Evolutionary conservation across 2,888 invertebrate species (phyloP).

Genomic region (Stegophylla sp.): DNA sequence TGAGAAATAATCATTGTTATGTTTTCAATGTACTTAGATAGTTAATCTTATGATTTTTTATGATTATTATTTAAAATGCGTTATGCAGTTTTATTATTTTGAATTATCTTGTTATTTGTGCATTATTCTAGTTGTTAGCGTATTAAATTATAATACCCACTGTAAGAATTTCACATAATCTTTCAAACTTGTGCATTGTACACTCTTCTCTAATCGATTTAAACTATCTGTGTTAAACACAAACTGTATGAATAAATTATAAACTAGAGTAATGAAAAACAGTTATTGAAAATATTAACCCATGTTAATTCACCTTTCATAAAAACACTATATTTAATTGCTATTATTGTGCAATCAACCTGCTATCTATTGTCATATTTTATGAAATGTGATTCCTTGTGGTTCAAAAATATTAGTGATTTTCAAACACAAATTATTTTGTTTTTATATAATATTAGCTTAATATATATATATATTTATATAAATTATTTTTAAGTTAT

Average conservation of each 20-base stretch:
- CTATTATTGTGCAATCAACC: neutral
- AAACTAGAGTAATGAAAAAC: neutral
- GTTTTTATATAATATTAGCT: neutral
- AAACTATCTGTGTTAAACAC: neutral
- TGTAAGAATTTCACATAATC: neutral
- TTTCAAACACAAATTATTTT: neutral
- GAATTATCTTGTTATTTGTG: neutral
- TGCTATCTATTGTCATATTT: neutral
- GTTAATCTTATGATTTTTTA: neutral
- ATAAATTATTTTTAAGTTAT: conserved; percentile 1
- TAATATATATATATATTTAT: conserved; percentile 7
- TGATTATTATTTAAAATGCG: neutral
- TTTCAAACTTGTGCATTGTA: neutral
- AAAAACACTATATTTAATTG: neutral
- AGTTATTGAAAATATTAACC: neutral
- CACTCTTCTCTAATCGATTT: neutral
- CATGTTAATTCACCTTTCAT: neutral
- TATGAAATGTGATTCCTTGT: neutral
- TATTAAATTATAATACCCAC: neutral
- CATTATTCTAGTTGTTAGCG: neutral
- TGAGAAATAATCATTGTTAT: neutral
- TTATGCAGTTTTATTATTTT: neutral
- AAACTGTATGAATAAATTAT: neutral
- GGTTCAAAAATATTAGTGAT: conserved; percentile 1
- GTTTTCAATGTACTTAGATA: neutral